A percentile compares a stretch with the other conserved stretches of the same genome.
Conservation (phyloP, 2,888 invertebrate genomes). For the Iphiclides podalirius region DNA sequence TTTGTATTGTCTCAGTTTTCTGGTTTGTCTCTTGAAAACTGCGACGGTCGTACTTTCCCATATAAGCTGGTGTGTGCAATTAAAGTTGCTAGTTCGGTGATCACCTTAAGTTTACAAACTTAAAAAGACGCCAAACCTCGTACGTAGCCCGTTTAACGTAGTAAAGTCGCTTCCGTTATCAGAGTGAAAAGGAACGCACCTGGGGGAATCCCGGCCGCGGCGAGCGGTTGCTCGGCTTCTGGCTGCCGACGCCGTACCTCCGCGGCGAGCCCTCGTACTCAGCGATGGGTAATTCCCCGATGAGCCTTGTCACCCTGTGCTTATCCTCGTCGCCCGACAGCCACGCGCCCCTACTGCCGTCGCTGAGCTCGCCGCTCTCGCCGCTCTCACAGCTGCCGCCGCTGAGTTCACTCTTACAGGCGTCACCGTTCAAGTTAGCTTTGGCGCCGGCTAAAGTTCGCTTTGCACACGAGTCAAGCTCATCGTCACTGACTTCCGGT, state of each 20-base stretch:
- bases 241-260: conserved; percentile 89
- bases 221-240: conserved; percentile 85
- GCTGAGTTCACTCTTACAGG: conserved; percentile 59
- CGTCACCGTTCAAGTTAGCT: no score
- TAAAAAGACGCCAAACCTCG: no score
- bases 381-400: conserved; percentile 39
- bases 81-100: no score
- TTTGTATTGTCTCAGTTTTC: no score
- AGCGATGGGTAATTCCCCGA: conserved; percentile 93
- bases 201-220: conserved; percentile 94
- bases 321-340: conserved; percentile 62
- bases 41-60: no score
- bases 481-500: conserved; percentile 73
- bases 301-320: conserved; percentile 82
- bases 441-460: no score
- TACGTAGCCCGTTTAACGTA: no score
- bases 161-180: no score
- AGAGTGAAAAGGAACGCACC: conserved; percentile 44
- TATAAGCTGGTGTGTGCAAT: no score
- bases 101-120: no score
- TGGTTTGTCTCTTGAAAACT: no score
- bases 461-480: conserved; percentile 48
- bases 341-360: conserved; percentile 62
- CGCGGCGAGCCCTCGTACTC: conserved; percentile 95
- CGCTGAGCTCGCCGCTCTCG: conserved; percentile 60